These are phyloP conservation scores for Athalia rosae DNA, from an alignment of 2,888 invertebrate genomes.

Conservation along the genomic window DNA sequence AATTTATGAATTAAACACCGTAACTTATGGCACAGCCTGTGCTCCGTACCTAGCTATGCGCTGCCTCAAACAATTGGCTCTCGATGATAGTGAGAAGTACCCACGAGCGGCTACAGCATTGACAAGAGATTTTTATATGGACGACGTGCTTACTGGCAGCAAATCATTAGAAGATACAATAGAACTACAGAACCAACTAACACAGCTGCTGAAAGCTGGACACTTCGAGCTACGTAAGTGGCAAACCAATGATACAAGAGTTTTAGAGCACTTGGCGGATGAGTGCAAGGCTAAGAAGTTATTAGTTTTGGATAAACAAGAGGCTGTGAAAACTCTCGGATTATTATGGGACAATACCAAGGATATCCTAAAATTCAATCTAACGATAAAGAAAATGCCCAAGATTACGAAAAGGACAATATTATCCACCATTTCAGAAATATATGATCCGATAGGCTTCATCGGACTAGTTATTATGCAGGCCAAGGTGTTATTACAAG, in stretches of 20 bases:
- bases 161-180: slow-evolving; percentile 44
- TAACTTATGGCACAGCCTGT: slow-evolving; percentile 44
- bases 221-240: slow-evolving; percentile 49
- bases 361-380: slow-evolving; percentile 32
- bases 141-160: slow-evolving; percentile 48
- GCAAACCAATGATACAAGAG: slow-evolving; percentile 46
- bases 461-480: slow-evolving; percentile 47
- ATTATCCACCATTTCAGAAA: slow-evolving; percentile 37
- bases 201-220: slow-evolving; percentile 42
- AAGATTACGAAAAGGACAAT: slow-evolving; percentile 45
- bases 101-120: slow-evolving; percentile 44
- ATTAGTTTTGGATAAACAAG: slow-evolving; percentile 46
- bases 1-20: slow-evolving; percentile 46
- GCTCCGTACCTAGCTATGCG: slow-evolving; percentile 51
- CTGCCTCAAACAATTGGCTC: slow-evolving; percentile 46
- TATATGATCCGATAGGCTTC: slow-evolving; percentile 51
- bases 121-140: slow-evolving; percentile 48
- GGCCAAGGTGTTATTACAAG: slow-evolving; percentile 40
- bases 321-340: slow-evolving; percentile 39
- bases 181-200: slow-evolving; percentile 44
- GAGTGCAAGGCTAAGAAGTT: slow-evolving; percentile 20
- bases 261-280: slow-evolving; percentile 32
- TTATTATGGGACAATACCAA: slow-evolving; percentile 30
- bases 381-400: neutral
- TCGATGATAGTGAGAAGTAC: slow-evolving; percentile 43